Percentiles rank a stretch among this genome's conserved stretches.
These are phyloP conservation scores for Xiphophorus couchianus DNA, from an alignment of 2,113 vertebrate genomes.

Conservation along the genomic window DNA sequence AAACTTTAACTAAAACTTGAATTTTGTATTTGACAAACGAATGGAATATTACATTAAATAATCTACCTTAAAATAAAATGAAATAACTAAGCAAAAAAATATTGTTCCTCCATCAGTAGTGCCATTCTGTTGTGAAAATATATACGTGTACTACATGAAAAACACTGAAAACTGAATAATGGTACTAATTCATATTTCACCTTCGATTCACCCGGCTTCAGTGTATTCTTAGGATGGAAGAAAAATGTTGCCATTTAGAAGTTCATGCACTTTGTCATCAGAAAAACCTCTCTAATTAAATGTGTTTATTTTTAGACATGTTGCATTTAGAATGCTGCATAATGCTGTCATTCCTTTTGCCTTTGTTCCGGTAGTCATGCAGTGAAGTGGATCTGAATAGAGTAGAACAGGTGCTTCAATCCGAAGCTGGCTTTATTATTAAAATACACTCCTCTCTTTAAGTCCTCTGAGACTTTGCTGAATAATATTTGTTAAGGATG, in stretches of 20 bases:
- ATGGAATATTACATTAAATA: neutral
- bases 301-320: slow-evolving; percentile 35
- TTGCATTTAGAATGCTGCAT: slow-evolving; percentile 15
- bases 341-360: slow-evolving; percentile 24
- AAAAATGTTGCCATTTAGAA: slow-evolving; percentile 1
- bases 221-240: neutral
- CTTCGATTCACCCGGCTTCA: slow-evolving; percentile 5
- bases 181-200: neutral
- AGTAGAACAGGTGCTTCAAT: slow-evolving; percentile 62
- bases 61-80: neutral
- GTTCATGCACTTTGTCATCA: slow-evolving; percentile 23
- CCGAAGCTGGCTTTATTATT: slow-evolving; percentile 66
- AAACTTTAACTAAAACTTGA: neutral
- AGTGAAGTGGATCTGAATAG: slow-evolving; percentile 46
- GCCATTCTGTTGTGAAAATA: neutral
- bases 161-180: neutral
- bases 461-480: slow-evolving; percentile 65
- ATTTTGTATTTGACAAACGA: neutral
- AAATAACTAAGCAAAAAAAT: neutral
- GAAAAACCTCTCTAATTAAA: slow-evolving; percentile 34
- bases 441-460: slow-evolving; percentile 63
- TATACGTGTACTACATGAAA: neutral
- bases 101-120: neutral
- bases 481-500: slow-evolving; percentile 77
- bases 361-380: slow-evolving; percentile 50